A percentile compares a stretch with the other conserved stretches of the same genome.
phyloP scores from a whole-genome alignment of 2,797 vertebrate genomes.

The Anabacerthia variegaticeps region DNA sequence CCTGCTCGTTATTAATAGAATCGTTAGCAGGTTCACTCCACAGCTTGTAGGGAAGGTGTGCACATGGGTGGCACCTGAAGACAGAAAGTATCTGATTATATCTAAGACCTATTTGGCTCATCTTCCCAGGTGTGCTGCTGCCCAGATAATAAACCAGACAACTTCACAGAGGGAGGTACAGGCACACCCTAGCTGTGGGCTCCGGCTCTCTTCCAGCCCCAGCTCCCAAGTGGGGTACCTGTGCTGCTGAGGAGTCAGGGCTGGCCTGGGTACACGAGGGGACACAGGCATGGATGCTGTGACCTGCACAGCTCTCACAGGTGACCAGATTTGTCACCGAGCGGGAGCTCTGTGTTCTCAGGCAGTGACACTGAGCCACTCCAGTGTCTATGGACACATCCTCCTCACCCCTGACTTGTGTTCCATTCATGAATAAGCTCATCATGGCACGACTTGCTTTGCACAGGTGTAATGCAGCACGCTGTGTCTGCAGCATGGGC shows the following conservation, averaged over 20 bases:
- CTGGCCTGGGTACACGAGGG: not conserved
- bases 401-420: not conserved
- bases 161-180: constrained; percentile 31
- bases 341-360: not conserved
- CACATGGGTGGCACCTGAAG: constrained; percentile 69
- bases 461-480: not conserved
- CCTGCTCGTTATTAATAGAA: constrained; percentile 63
- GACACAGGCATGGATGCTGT: fast-evolving
- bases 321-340: not conserved
- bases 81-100: constrained; percentile 66
- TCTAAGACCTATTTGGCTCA: constrained; percentile 48
- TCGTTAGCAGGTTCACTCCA: constrained; percentile 65
- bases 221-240: not conserved
- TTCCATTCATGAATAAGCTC: fast-evolving
- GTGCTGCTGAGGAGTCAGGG: not conserved
- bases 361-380: not conserved
- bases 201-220: not conserved
- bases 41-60: constrained; percentile 65
- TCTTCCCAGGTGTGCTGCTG: constrained; percentile 55
- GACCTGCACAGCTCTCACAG: not conserved
- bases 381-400: not conserved
- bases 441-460: fast-evolving
- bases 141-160: constrained; percentile 47
- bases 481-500: not conserved
- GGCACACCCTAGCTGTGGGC: constrained; percentile 52